Percentiles rank a stretch among this genome's conserved stretches.
Conservation (phyloP, 2,888 invertebrate species). For the Ormia ochracea region DNA sequence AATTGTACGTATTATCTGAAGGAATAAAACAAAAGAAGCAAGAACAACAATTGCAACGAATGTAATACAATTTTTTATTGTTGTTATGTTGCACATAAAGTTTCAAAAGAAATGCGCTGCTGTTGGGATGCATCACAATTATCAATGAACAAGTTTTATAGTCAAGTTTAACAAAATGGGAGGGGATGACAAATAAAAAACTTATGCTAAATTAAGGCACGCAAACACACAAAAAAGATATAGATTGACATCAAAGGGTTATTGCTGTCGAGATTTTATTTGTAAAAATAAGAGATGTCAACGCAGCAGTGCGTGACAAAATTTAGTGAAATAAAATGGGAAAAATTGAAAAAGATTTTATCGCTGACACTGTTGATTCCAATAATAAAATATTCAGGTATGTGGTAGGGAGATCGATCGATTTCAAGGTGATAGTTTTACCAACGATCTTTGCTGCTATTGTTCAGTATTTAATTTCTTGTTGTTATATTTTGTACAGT, state of each 20-base stretch:
- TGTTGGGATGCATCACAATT: background rate
- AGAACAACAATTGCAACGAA: background rate
- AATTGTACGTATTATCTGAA: background rate
- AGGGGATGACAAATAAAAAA: conserved; percentile 21
- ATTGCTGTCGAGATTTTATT: background rate
- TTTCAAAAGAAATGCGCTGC: background rate
- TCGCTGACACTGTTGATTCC: background rate
- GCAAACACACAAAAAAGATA: background rate
- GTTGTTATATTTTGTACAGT: too few species aligned
- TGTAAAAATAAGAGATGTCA: conserved; percentile 3
- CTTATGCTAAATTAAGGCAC: background rate
- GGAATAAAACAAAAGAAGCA: background rate
- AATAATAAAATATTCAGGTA: too few species aligned
- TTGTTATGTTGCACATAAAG: background rate
- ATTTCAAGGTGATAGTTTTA: too few species aligned
- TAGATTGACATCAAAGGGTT: background rate
- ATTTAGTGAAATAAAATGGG: background rate
- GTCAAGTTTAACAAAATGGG: background rate
- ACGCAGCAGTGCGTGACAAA: background rate
- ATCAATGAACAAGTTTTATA: conserved; percentile 17
- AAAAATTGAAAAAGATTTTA: background rate
- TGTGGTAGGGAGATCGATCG: too few species aligned
- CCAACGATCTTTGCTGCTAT: too few species aligned
- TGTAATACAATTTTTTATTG: background rate
- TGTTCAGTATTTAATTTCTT: too few species aligned